Percentiles rank a stretch among this genome's conserved stretches.
Conservation (phyloP, 2,888 invertebrate genomes). For the Clepsis dumicolana region DNA sequence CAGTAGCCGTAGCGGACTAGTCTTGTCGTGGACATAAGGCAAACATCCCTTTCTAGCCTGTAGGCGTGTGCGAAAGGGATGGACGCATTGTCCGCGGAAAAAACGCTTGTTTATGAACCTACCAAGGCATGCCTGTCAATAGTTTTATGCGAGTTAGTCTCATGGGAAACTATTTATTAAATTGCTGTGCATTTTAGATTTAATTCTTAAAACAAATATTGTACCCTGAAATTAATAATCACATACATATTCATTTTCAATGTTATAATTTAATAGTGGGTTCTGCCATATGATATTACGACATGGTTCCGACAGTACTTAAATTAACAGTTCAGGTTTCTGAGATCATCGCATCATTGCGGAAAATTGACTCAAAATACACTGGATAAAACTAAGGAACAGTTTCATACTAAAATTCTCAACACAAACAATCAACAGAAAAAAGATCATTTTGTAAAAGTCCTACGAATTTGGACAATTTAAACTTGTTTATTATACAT, state of each 20-base stretch:
- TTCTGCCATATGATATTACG: slow-evolving; percentile 54
- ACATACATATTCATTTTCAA: slow-evolving; percentile 61
- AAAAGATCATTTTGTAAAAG: slow-evolving; percentile 61
- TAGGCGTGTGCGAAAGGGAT: background rate
- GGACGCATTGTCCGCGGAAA: background rate
- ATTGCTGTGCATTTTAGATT: background rate
- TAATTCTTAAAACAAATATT: slow-evolving; percentile 3
- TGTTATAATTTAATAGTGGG: slow-evolving; percentile 52
- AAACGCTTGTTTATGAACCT: background rate
- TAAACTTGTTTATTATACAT: slow-evolving; percentile 64
- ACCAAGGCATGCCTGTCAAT: background rate
- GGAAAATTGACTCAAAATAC: slow-evolving; percentile 78
- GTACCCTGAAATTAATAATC: slow-evolving; percentile 62
- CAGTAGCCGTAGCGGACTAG: background rate
- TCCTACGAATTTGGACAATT: slow-evolving; percentile 65
- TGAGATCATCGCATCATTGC: slow-evolving; percentile 80
- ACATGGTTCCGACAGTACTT: slow-evolving; percentile 59
- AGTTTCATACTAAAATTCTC: slow-evolving; percentile 5
- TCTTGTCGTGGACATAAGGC: background rate
- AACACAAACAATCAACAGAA: slow-evolving; percentile 63
- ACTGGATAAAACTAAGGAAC: slow-evolving; percentile 66
- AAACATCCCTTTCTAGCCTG: background rate
- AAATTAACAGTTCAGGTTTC: slow-evolving; percentile 67
- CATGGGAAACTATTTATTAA: background rate
- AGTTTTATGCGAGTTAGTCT: background rate